Percentiles rank a stretch among this genome's conserved stretches.
phyloP scores from a whole-genome alignment of 1,140 invertebrate species.

The Zaprionus davidi region DNA sequence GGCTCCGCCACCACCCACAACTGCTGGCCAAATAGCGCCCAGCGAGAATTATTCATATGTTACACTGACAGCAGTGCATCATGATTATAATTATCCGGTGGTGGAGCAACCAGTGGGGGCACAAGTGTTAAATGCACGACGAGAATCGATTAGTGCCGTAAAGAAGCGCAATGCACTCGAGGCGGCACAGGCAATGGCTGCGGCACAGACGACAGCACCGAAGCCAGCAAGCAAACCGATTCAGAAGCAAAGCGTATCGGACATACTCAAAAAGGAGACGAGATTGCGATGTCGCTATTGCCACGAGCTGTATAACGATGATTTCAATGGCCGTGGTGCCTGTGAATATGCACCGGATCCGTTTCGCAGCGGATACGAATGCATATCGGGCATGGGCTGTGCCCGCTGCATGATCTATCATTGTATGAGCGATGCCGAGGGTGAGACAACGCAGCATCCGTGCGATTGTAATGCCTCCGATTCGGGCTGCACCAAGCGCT shows the following conservation, averaged over 20 bases:
- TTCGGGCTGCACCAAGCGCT: constrained; percentile 87
- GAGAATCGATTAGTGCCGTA: constrained; percentile 86
- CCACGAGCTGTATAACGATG: constrained; percentile 90
- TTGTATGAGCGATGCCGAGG: constrained; percentile 94
- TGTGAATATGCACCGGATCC: constrained; percentile 96
- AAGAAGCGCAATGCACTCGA: constrained; percentile 86
- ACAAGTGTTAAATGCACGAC: constrained; percentile 84
- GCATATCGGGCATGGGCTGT: constrained; percentile 92
- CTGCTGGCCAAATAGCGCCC: constrained; percentile 68
- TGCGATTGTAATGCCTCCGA: constrained; percentile 88
- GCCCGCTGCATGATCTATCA: constrained; percentile 96
- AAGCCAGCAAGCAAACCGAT: constrained; percentile 47
- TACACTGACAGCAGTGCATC: constrained; percentile 90
- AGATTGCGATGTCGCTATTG: constrained; percentile 85
- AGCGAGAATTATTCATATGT: constrained; percentile 93
- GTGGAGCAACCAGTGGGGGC: constrained; percentile 87
- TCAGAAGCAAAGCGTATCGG: constrained; percentile 74
- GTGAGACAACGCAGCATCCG: constrained; percentile 91
- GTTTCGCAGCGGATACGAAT: constrained; percentile 91
- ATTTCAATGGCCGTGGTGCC: constrained; percentile 91
- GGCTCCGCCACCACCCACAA: constrained; percentile 45
- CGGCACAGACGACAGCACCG: constrained; percentile 58
- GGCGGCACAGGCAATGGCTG: constrained; percentile 69
- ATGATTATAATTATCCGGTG: constrained; percentile 93
- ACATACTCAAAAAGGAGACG: constrained; percentile 75